Percentiles rank a stretch among this genome's conserved stretches.
Conservation (phyloP, 2,888 invertebrate genomes). For the Polylopha cassiicola region DNA sequence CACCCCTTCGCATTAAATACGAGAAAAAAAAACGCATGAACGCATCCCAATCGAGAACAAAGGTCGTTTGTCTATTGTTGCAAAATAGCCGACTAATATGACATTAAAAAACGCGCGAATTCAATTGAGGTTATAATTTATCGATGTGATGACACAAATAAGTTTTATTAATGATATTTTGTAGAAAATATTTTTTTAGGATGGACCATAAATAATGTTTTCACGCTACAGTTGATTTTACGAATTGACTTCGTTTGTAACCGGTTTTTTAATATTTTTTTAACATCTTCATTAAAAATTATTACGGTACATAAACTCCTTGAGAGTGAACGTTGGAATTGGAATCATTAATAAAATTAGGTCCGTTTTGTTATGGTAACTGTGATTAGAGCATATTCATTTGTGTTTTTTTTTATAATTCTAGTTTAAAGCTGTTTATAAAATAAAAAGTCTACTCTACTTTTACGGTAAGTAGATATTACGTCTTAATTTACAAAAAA, state of each 20-base stretch:
- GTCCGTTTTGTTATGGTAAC: slow-evolving; percentile 3
- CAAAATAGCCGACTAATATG: slow-evolving; percentile 70
- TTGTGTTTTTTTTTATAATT: no score
- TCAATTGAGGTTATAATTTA: slow-evolving; percentile 71
- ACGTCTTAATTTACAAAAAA: no score
- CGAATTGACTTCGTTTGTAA: slow-evolving; percentile 42
- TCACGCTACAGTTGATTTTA: slow-evolving; percentile 60
- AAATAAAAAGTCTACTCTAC: no score
- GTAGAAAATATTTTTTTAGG: slow-evolving; percentile 45
- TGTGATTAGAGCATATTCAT: no score
- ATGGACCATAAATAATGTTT: slow-evolving; percentile 59
- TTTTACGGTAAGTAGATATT: no score
- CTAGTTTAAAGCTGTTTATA: no score
- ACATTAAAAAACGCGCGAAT: slow-evolving; percentile 71
- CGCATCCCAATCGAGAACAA: slow-evolving; percentile 56
- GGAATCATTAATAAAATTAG: slow-evolving; percentile 14
- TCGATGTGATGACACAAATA: slow-evolving; percentile 58
- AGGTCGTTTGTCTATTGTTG: slow-evolving; percentile 49
- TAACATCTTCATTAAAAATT: slow-evolving; percentile 40
- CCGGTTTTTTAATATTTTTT: slow-evolving; percentile 37
- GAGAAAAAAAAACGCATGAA: slow-evolving; percentile 53
- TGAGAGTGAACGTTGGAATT: slow-evolving; percentile 20
- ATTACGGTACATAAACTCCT: slow-evolving; percentile 47
- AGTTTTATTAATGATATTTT: slow-evolving; percentile 66
- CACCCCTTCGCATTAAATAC: slow-evolving; percentile 59